Conservation (phyloP, 2,797 vertebrate genomes). For the Malurus leucopterus region DNA sequence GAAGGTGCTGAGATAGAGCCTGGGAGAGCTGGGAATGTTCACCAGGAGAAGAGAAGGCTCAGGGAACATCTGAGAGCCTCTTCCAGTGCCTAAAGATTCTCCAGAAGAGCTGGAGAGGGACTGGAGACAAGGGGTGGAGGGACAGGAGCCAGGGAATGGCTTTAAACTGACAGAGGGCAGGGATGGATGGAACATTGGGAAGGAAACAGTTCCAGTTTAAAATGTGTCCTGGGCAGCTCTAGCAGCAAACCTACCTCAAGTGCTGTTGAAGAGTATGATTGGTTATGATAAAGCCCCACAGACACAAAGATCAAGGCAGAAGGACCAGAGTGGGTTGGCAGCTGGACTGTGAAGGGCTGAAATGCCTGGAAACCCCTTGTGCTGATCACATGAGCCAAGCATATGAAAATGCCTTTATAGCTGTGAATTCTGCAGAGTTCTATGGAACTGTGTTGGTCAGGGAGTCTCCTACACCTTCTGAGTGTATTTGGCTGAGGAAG, state of each 20-base stretch:
- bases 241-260: not conserved
- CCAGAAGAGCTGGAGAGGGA: not conserved
- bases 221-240: not conserved
- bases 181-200: accelerated
- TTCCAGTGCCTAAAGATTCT: not conserved
- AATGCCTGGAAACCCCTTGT: not conserved
- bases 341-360: not conserved
- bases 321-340: not conserved
- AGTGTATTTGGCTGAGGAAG: not conserved
- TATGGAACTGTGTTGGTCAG: not conserved
- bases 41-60: not conserved
- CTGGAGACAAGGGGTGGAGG: not conserved
- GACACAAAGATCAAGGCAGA: not conserved
- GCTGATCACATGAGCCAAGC: not conserved
- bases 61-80: not conserved
- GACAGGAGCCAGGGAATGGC: not conserved
- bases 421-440: not conserved
- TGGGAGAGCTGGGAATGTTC: not conserved
- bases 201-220: not conserved
- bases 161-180: not conserved
- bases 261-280: not conserved
- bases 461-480: not conserved
- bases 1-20: not conserved
- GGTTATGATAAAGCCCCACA: not conserved
- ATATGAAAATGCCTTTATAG: not conserved